Evolutionary conservation across 2,888 invertebrate genomes (phyloP).

Genomic region (Zygaena filipendulae): DNA sequence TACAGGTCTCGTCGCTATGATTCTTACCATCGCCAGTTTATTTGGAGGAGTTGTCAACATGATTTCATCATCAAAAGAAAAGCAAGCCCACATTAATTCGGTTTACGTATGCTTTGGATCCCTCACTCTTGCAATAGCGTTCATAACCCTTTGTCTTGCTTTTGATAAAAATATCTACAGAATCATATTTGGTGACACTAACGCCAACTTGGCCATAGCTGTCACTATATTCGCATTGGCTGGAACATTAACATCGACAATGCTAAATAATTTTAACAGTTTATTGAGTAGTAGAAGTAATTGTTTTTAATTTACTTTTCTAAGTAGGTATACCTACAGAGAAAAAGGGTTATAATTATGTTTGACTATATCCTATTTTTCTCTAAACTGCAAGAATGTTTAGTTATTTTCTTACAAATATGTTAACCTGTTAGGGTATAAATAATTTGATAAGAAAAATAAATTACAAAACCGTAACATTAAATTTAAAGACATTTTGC

Average conservation of each 20-base stretch:
- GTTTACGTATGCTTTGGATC: conserved; percentile 25
- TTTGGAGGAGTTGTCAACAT: conserved; percentile 31
- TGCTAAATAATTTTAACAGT: conserved; percentile 17
- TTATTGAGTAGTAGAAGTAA: too few species aligned
- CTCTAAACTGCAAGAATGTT: too few species aligned
- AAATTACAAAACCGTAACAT: too few species aligned
- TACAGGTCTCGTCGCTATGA: conserved; percentile 35
- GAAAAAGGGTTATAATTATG: too few species aligned
- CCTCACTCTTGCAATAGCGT: conserved; percentile 28
- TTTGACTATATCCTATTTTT: too few species aligned
- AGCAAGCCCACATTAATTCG: conserved; percentile 13
- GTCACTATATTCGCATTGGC: conserved; percentile 27
- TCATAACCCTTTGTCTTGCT: conserved; percentile 25
- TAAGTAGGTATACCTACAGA: too few species aligned
- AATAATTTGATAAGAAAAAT: too few species aligned
- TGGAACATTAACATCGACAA: conserved; percentile 23
- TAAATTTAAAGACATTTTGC: too few species aligned
- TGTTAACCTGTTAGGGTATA: too few species aligned
- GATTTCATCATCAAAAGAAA: conserved; percentile 16
- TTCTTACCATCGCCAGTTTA: conserved; percentile 30
- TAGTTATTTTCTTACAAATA: too few species aligned
- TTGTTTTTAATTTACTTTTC: too few species aligned
- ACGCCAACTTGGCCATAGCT: conserved; percentile 25
- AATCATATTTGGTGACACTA: conserved; percentile 11
- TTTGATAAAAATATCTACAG: conserved; percentile 23